These are phyloP conservation scores for Gryllus bimaculatus DNA, from an alignment of 1,140 invertebrate genomes.

Conservation along the genomic window DNA sequence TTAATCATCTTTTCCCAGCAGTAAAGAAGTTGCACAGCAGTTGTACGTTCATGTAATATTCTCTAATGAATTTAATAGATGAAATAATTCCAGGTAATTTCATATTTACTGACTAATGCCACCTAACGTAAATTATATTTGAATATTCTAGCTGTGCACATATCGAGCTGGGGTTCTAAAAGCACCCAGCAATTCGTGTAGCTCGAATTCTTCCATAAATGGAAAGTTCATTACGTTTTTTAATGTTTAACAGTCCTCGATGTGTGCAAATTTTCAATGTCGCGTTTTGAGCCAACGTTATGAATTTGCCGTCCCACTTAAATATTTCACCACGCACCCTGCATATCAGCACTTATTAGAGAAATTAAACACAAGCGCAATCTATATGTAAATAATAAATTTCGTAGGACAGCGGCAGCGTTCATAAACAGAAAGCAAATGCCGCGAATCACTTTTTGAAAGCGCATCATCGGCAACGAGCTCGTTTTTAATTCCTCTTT, in stretches of 20 bases:
- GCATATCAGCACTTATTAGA: neutral
- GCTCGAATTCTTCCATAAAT: too few relatives aligned
- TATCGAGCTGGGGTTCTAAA: too few relatives aligned
- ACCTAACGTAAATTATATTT: too few relatives aligned
- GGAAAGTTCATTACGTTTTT: too few relatives aligned
- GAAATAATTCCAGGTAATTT: too few relatives aligned
- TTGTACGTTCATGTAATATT: too few relatives aligned
- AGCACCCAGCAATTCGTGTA: too few relatives aligned
- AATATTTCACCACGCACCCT: neutral
- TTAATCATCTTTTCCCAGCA: too few relatives aligned
- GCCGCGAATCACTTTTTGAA: constrained; percentile 3
- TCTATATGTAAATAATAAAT: constrained; percentile 6
- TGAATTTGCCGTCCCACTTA: neutral
- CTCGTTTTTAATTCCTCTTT: neutral
- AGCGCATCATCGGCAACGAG: neutral
- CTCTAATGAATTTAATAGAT: too few relatives aligned
- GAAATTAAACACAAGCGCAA: neutral
- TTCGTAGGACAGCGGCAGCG: neutral
- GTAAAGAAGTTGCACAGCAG: too few relatives aligned
- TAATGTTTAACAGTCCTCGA: neutral
- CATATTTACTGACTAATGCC: too few relatives aligned
- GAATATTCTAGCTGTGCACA: too few relatives aligned
- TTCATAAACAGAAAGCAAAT: neutral
- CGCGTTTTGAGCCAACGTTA: neutral
- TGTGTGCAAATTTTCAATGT: neutral